Conservation (phyloP, 2,797 vertebrate genomes). For the Parotocinclus haroldoi region DNA sequence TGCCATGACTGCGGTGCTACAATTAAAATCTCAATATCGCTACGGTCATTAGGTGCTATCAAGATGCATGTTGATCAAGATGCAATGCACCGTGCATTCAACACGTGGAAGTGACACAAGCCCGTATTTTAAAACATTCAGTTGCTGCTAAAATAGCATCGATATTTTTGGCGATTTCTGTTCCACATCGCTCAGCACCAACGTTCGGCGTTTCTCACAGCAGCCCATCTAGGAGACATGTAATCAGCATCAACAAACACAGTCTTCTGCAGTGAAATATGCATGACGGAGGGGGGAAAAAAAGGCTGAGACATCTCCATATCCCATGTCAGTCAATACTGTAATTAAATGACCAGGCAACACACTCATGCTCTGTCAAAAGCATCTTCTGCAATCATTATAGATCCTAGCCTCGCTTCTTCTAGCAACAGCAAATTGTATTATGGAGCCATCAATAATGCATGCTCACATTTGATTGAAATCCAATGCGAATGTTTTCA, state of each 20-base stretch:
- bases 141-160: background rate
- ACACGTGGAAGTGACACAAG: too few species aligned
- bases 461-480: constrained; percentile 50
- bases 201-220: background rate
- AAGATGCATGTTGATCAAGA: too few species aligned
- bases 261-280: constrained; percentile 34
- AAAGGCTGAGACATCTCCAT: constrained; percentile 7
- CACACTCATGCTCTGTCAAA: constrained; percentile 32
- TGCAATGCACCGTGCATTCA: too few species aligned
- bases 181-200: background rate
- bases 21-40: too few species aligned
- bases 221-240: constrained; percentile 25
- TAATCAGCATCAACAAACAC: constrained; percentile 36
- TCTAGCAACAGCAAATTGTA: constrained; percentile 48
- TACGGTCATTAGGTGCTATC: too few species aligned
- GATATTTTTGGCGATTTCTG: background rate
- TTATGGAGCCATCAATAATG: constrained; percentile 52
- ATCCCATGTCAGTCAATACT: constrained; percentile 51
- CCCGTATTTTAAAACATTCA: too few species aligned
- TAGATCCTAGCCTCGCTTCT: constrained; percentile 27
- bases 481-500: constrained; percentile 43
- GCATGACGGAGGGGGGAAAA: constrained; percentile 9
- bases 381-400: constrained; percentile 42
- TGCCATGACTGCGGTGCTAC: too few species aligned
- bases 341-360: constrained; percentile 51